Evolutionary conservation across 2,888 invertebrate genomes (phyloP).

Genomic region (Phlogophora meticulosa): DNA sequence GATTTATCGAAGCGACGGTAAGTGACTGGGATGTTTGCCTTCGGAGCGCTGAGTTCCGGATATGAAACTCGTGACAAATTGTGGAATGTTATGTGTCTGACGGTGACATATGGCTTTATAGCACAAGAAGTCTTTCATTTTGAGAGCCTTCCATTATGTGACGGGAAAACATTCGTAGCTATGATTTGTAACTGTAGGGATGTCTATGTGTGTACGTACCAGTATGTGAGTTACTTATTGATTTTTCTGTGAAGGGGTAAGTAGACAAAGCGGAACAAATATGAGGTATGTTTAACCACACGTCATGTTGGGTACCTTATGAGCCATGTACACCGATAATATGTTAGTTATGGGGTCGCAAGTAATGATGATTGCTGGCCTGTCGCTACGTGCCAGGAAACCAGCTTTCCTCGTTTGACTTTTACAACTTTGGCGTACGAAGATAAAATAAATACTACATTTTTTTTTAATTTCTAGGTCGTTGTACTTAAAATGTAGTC

Average conservation of each 20-base stretch:
- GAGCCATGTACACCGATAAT: conserved; percentile 54
- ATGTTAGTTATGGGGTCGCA: conserved; percentile 62
- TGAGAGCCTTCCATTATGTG: conserved; percentile 56
- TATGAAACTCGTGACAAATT: conserved; percentile 68
- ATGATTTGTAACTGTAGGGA: conserved; percentile 36
- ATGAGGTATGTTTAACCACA: conserved; percentile 48
- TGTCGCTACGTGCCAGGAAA: conserved; percentile 57
- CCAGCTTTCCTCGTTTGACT: conserved; percentile 60
- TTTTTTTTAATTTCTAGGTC: conserved; percentile 31
- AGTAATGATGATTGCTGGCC: conserved; percentile 61
- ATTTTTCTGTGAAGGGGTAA: conserved; percentile 50
- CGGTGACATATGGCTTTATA: conserved; percentile 63
- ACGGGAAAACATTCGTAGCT: conserved; percentile 48
- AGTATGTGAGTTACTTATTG: conserved; percentile 46
- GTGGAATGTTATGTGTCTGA: conserved; percentile 66
- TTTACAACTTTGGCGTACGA: conserved; percentile 60
- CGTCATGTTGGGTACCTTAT: conserved; percentile 54
- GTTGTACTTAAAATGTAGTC: conserved; percentile 17
- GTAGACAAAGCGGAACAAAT: conserved; percentile 54
- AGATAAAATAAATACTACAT: conserved; percentile 42
- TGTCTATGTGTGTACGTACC: background rate
- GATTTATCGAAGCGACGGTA: conserved; percentile 59
- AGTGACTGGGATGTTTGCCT: conserved; percentile 67
- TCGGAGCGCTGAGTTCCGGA: conserved; percentile 63
- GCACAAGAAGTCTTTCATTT: conserved; percentile 60